A percentile compares a stretch with the other conserved stretches of the same genome.
Conservation (phyloP, 1,140 invertebrate genomes). For the Phthorimaea operculella region DNA sequence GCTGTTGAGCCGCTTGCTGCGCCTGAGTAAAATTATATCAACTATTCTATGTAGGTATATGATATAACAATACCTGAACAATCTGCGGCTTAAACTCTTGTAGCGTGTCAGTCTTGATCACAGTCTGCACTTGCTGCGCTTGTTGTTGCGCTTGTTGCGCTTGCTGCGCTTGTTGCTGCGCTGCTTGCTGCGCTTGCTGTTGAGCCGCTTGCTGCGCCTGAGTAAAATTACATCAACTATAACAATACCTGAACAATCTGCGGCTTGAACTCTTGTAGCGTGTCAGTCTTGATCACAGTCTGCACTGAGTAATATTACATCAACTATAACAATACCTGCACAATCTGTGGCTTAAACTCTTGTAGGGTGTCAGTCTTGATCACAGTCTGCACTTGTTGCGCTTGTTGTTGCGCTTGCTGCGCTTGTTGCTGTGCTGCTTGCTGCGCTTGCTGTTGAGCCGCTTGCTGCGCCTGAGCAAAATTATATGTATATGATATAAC, state of each 20-base stretch:
- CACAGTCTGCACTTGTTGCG: constrained; percentile 39
- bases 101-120: background rate
- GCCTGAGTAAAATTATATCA: too few relatives aligned
- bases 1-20: too few relatives aligned
- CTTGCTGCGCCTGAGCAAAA: too few relatives aligned
- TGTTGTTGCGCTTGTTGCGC: constrained; percentile 35
- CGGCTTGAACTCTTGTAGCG: too few relatives aligned
- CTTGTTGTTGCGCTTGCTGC: constrained; percentile 18
- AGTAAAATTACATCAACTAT: constrained; percentile 8
- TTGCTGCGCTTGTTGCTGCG: constrained; percentile 34
- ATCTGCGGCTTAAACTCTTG: too few relatives aligned
- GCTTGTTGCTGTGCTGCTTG: constrained; percentile 43
- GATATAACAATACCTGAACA: too few relatives aligned
- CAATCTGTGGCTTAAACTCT: constrained; percentile 64
- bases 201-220: constrained; percentile 18
- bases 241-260: too few relatives aligned
- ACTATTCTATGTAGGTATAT: too few relatives aligned
- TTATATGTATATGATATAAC: too few relatives aligned
- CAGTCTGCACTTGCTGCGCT: constrained; percentile 25
- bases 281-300: constrained; percentile 9
- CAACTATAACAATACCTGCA: too few relatives aligned
- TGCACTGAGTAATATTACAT: too few relatives aligned
- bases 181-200: constrained; percentile 33
- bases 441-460: constrained; percentile 21
- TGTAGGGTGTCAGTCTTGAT: constrained; percentile 59